These are phyloP conservation scores for Zygaena filipendulae DNA, from an alignment of 2,888 invertebrate genomes.

Conservation along the genomic window DNA sequence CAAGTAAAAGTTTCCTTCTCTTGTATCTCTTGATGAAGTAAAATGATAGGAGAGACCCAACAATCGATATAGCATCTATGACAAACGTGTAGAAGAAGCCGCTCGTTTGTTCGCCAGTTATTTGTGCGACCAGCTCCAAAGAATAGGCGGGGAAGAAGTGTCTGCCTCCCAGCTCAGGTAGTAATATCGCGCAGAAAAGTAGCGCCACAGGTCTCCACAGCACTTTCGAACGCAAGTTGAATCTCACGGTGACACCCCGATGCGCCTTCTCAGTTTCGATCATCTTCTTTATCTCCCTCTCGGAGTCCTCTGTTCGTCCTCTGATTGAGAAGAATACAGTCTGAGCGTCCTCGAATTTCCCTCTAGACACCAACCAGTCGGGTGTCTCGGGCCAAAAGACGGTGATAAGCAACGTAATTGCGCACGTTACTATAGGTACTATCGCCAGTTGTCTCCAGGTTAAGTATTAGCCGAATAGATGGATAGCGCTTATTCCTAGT, in stretches of 20 bases:
- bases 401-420: background rate
- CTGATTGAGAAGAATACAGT: background rate
- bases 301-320: background rate
- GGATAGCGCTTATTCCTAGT: background rate
- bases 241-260: background rate
- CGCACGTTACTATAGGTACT: background rate
- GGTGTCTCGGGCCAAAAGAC: background rate
- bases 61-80: background rate
- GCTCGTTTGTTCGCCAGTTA: background rate
- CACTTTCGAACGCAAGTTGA: background rate
- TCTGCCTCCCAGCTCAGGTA: background rate
- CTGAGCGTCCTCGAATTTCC: background rate
- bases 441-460: background rate
- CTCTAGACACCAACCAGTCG: background rate
- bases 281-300: background rate
- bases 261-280: background rate
- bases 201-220: background rate
- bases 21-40: background rate
- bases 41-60: background rate
- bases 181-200: background rate
- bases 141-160: background rate
- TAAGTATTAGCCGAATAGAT: background rate
- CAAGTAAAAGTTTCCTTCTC: background rate
- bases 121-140: background rate
- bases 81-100: background rate